Conservation (phyloP, 2,113 vertebrate species). For the Australoheros scitulus region DNA sequence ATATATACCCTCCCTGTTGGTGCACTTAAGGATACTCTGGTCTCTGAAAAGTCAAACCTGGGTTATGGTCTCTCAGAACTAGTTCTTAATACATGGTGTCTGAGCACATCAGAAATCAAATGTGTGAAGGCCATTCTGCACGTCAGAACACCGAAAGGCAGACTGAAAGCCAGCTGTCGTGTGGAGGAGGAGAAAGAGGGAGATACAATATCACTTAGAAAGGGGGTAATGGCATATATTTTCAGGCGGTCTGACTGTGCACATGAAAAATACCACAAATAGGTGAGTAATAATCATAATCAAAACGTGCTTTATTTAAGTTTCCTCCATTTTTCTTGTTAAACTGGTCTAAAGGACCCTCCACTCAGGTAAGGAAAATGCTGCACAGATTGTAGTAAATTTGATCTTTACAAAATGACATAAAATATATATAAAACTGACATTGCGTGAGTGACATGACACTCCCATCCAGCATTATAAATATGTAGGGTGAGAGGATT, state of each 20-base stretch:
- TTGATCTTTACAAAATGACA: not conserved
- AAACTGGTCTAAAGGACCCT: not conserved
- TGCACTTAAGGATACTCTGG: slow-evolving; percentile 9
- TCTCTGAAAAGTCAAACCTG: slow-evolving; percentile 7
- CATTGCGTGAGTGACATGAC: not conserved
- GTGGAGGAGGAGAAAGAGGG: not conserved
- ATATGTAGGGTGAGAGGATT: slow-evolving; percentile 7
- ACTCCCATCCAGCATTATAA: not conserved
- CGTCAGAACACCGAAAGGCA: not conserved
- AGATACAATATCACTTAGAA: slow-evolving; percentile 1
- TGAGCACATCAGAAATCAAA: slow-evolving; percentile 18
- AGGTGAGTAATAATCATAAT: not conserved
- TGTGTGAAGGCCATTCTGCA: slow-evolving; percentile 1
- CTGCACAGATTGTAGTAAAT: not conserved
- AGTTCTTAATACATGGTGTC: slow-evolving; percentile 17
- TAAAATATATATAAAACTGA: slow-evolving; percentile 1
- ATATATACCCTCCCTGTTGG: not conserved
- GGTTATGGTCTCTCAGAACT: not conserved
- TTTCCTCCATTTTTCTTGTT: not conserved
- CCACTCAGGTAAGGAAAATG: not conserved
- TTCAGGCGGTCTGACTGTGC: not conserved
- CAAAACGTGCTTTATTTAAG: not conserved
- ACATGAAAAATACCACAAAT: not conserved
- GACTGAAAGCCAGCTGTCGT: slow-evolving; percentile 6
- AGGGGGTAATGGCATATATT: not conserved